These are phyloP conservation scores for Dendrocincla tyrannina DNA, from an alignment of 2,797 vertebrate genomes.

Conservation along the genomic window DNA sequence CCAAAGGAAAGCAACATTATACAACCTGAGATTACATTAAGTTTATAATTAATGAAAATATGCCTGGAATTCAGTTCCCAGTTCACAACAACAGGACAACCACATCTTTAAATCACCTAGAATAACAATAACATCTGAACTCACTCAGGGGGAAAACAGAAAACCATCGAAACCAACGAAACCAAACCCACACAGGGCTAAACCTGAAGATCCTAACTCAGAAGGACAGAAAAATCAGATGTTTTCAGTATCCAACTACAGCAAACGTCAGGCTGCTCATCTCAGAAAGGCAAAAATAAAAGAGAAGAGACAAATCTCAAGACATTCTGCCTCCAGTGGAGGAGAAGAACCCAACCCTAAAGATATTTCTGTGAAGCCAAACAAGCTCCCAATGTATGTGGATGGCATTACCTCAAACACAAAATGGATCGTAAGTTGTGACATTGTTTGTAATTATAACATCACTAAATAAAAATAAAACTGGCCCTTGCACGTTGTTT, in stretches of 20 bases:
- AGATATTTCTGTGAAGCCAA: not conserved
- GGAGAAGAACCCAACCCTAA: not conserved
- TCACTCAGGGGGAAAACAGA: too few relatives aligned
- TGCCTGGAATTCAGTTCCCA: not conserved
- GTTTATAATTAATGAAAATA: not conserved
- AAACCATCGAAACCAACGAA: not conserved
- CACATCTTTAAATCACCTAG: not conserved
- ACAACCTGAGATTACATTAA: not conserved
- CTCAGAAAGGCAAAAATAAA: not conserved
- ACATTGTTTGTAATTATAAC: too few relatives aligned
- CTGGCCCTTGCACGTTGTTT: not conserved
- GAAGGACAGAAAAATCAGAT: not conserved
- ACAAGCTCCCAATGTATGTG: not conserved
- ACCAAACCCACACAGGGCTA: not conserved
- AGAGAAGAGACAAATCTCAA: not conserved
- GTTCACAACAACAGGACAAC: not conserved
- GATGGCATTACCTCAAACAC: not conserved
- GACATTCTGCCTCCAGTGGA: not conserved
- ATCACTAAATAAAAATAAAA: not conserved
- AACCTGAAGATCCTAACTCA: not conserved
- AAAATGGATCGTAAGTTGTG: not conserved
- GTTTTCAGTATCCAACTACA: not conserved
- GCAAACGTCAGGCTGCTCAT: not conserved
- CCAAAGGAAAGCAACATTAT: not conserved
- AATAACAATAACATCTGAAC: not conserved